A percentile compares a stretch with the other conserved stretches of the same genome.
Conservation (phyloP, 2,888 invertebrate species). For the Apodemia hepburni region DNA sequence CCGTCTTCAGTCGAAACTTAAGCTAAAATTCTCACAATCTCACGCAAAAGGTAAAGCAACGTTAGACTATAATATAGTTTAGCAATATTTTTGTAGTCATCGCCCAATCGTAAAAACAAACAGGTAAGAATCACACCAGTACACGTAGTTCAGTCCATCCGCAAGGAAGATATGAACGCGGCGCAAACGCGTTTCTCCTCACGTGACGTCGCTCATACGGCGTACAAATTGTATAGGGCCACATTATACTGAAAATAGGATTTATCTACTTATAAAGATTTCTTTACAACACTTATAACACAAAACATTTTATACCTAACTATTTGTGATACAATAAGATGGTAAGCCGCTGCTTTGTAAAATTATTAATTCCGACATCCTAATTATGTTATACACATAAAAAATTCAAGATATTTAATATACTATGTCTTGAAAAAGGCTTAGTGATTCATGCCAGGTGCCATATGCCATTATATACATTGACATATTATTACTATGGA, state of each 20-base stretch:
- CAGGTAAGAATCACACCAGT: slow-evolving; percentile 58
- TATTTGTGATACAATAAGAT: slow-evolving; percentile 14
- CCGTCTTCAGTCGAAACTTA: slow-evolving; percentile 81
- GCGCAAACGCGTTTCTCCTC: slow-evolving; percentile 22
- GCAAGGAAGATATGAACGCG: slow-evolving; percentile 45
- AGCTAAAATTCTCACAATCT: slow-evolving; percentile 81
- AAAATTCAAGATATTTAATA: background rate
- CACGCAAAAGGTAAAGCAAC: slow-evolving; percentile 81
- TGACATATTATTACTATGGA: too few species aligned
- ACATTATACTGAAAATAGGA: slow-evolving; percentile 1
- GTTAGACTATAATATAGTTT: slow-evolving; percentile 80
- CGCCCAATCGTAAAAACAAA: slow-evolving; percentile 68
- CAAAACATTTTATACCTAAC: slow-evolving; percentile 13
- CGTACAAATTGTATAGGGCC: background rate
- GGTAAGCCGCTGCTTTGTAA: slow-evolving; percentile 4
- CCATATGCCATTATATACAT: too few species aligned
- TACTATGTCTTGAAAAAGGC: background rate
- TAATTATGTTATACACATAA: background rate
- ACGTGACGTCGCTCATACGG: slow-evolving; percentile 22
- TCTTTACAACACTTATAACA: slow-evolving; percentile 10
- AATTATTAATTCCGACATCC: background rate
- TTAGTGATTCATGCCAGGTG: background rate
- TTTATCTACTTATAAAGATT: slow-evolving; percentile 11
- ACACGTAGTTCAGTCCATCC: slow-evolving; percentile 63
- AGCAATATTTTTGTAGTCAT: slow-evolving; percentile 76